A percentile compares a stretch with the other conserved stretches of the same genome.
Conservation (phyloP, 1,140 invertebrate genomes). For the Brachionus manjavacas region DNA sequence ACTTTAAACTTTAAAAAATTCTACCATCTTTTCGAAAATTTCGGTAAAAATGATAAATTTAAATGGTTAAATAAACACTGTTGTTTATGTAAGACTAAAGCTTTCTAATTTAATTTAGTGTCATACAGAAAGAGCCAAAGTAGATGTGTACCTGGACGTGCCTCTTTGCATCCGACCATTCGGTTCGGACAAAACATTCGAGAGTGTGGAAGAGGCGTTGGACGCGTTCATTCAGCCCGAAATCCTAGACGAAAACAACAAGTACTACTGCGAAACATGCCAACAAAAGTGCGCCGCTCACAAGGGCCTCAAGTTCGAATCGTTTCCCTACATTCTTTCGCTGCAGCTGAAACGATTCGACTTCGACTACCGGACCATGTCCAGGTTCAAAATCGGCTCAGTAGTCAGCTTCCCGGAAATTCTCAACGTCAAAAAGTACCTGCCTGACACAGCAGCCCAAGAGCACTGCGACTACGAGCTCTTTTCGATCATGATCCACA, state of each 20-base stretch:
- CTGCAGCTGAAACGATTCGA: conserved; percentile 97
- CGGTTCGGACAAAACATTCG: conserved; percentile 71
- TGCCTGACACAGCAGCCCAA: conserved; percentile 67
- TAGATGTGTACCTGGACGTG: conserved; percentile 81
- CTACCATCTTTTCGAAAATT: too few species aligned
- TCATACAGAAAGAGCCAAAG: conserved; percentile 72
- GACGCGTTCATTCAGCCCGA: conserved; percentile 93
- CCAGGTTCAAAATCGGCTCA: conserved; percentile 98
- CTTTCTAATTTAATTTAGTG: conserved; percentile 62
- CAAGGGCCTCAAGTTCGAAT: conserved; percentile 93
- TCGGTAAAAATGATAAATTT: too few species aligned
- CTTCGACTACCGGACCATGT: conserved; percentile 90
- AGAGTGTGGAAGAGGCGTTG: conserved; percentile 72
- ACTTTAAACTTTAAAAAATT: too few species aligned
- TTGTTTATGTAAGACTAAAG: too few species aligned
- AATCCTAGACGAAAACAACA: conserved; percentile 96
- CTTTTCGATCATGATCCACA: conserved; percentile 93
- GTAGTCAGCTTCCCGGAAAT: conserved; percentile 85
- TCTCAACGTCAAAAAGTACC: conserved; percentile 75
- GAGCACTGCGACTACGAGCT: conserved; percentile 82
- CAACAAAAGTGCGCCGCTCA: conserved; percentile 88
- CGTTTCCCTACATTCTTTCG: conserved; percentile 94
- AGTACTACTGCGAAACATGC: conserved; percentile 93
- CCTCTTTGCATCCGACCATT: conserved; percentile 79
- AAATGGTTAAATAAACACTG: too few species aligned